Evolutionary conservation across 2,113 vertebrate species (phyloP).

Genomic region (Phrynosoma platyrhinos): DNA sequence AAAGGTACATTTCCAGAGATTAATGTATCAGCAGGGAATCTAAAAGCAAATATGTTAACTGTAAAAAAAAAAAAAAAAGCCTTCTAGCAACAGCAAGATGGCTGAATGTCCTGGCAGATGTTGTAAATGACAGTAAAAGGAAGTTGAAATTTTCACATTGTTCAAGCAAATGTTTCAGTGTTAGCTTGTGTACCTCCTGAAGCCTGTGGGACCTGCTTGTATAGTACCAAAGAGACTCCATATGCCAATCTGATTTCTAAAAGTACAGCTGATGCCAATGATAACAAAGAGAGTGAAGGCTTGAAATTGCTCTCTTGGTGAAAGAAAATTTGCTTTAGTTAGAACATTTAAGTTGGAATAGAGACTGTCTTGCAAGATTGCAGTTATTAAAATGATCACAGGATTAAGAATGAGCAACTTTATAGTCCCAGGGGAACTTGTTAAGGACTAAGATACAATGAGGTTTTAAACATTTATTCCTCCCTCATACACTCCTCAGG

Average conservation of each 20-base stretch:
- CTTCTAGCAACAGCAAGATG: background rate
- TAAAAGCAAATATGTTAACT: background rate
- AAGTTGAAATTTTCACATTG: background rate
- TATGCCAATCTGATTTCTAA: background rate
- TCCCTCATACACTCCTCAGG: too few relatives aligned
- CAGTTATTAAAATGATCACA: background rate
- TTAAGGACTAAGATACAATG: background rate
- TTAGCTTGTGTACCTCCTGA: background rate
- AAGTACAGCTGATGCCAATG: background rate
- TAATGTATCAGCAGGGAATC: background rate
- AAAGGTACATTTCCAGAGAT: background rate
- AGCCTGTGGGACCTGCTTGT: background rate
- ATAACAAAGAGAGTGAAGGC: background rate
- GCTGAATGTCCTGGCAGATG: background rate
- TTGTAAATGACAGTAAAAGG: background rate
- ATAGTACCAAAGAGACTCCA: background rate
- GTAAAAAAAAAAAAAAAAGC: background rate
- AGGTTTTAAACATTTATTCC: background rate
- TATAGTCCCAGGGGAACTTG: background rate
- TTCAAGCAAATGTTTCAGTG: background rate
- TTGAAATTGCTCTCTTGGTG: background rate
- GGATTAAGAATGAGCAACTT: background rate
- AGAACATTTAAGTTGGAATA: background rate
- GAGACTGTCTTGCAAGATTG: background rate
- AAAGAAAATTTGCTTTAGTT: background rate